Evolutionary conservation across 1,140 invertebrate genomes (phyloP).

Genomic region (Rhopalosiphum padi): DNA sequence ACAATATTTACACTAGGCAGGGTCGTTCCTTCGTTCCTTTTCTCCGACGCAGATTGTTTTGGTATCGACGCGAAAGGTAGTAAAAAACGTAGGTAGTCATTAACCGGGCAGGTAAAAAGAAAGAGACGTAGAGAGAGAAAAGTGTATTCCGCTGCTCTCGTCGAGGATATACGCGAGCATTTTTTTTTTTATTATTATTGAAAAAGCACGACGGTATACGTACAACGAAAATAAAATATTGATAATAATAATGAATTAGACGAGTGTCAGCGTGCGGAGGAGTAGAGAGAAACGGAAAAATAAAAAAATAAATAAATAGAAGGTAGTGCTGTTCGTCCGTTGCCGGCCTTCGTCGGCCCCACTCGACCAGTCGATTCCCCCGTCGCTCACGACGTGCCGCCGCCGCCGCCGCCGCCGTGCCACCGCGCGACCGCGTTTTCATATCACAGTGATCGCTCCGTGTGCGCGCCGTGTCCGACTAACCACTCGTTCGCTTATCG

Average conservation of each 20-base stretch:
- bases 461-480: slow-evolving; percentile 4
- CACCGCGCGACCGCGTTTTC: slow-evolving; percentile 48
- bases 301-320: slow-evolving; percentile 23
- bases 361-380: slow-evolving; percentile 32
- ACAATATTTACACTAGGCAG: not conserved
- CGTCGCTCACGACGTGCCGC: not conserved
- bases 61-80: not conserved
- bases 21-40: not conserved
- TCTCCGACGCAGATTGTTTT: not conserved
- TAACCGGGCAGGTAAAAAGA: not conserved
- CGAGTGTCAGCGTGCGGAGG: not conserved
- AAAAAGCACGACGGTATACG: not conserved
- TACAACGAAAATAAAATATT: slow-evolving; percentile 10
- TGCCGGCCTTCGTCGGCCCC: slow-evolving; percentile 56
- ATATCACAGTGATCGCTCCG: slow-evolving; percentile 49
- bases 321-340: slow-evolving; percentile 30
- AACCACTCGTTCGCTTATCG: not conserved
- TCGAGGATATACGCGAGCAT: not conserved
- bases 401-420: slow-evolving; percentile 2
- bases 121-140: not conserved
- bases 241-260: not conserved
- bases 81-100: not conserved
- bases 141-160: not conserved
- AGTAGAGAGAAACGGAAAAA: not conserved
- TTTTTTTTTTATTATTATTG: not conserved